Evolutionary conservation across 2,797 vertebrate genomes (phyloP).

Genomic region (Ispidina lecontei): DNA sequence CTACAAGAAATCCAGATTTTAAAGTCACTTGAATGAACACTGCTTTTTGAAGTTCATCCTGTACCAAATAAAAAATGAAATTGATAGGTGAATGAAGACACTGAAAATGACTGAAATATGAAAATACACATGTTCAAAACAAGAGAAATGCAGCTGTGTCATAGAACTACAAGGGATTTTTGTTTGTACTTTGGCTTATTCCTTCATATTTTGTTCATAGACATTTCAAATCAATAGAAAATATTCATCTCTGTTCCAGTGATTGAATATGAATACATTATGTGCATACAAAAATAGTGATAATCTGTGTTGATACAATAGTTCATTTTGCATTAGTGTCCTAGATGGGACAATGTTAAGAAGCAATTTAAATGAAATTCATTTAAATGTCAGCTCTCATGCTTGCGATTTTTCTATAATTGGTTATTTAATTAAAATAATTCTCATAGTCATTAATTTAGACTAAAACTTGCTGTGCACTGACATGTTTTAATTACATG

Average conservation of each 20-base stretch:
- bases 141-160: slow-evolving; percentile 55
- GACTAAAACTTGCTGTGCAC: slow-evolving; percentile 99
- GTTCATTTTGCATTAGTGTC: slow-evolving; percentile 99
- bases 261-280: slow-evolving; percentile 88
- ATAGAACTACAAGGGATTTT: slow-evolving; percentile 49
- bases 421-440: slow-evolving; percentile 99
- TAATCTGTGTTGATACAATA: slow-evolving; percentile 99
- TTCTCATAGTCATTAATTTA: slow-evolving; percentile 99
- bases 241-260: slow-evolving; percentile 81
- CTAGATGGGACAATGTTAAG: slow-evolving; percentile 99
- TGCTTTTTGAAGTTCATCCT: background rate
- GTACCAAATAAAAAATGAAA: background rate
- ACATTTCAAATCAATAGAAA: slow-evolving; percentile 82
- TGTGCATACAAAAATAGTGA: slow-evolving; percentile 93
- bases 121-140: slow-evolving; percentile 31
- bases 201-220: slow-evolving; percentile 77
- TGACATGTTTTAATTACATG: slow-evolving; percentile 99
- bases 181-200: slow-evolving; percentile 70
- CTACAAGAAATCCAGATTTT: background rate
- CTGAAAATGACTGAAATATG: background rate
- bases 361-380: slow-evolving; percentile 99
- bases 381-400: slow-evolving; percentile 99
- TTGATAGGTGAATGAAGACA: background rate
- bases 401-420: slow-evolving; percentile 99
- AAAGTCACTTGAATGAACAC: background rate